Base-by-base conservation (phyloP, 2,113 vertebrate species). In the Coptodon bakossiorum region DNA sequence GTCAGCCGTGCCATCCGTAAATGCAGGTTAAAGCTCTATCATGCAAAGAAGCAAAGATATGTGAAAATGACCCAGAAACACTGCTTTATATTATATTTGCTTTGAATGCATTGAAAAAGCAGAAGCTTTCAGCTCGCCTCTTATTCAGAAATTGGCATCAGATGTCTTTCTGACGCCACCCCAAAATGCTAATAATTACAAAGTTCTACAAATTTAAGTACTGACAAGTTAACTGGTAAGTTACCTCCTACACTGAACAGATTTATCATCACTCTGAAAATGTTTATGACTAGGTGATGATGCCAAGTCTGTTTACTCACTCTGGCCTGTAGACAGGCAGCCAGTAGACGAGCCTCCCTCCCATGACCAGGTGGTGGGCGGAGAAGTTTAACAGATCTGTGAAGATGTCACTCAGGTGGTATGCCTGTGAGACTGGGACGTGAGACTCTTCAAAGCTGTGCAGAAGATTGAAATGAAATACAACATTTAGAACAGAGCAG, bases 331-430 rank as follows among this genome's bases (percentile, higher is more conserved):
- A 98, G 68, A 98, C 85, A 0, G 99, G 99, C 87, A 99, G 95
- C 99, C 99, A 99, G 89, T 99, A 99, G 24, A 99, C 98, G 1
- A 99, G 91, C 93, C 98, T 97, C 91, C 99, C 98, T 13, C 98
- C 98, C 91, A 97, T 94, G 81, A 98, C 95, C 48, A 99, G 97
- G 63, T 97, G 95, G n/a, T 97, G 96, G 27, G 98, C 97, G 0
- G 98, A 97, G 93, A 99, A 98, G 94, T 97, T 98, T 89, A 99
- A 93, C 2, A 99, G 96, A 93, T 99, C 99, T 66, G 97, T 96
- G 91, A 99, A 99, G 95, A 99, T 99, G 95, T 99, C 98, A 87
- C 98, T 99, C 83, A 99, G 96, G 88, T 98, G 97, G 84, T 99
- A 99, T 48, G 71, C 98, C 93, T 98, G 97, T 80, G 98, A 98